Evolutionary conservation across 2,888 invertebrate species (phyloP), one percentile per base, ranked within the genome.

Genomic region (Drosophila greeni): DNA sequence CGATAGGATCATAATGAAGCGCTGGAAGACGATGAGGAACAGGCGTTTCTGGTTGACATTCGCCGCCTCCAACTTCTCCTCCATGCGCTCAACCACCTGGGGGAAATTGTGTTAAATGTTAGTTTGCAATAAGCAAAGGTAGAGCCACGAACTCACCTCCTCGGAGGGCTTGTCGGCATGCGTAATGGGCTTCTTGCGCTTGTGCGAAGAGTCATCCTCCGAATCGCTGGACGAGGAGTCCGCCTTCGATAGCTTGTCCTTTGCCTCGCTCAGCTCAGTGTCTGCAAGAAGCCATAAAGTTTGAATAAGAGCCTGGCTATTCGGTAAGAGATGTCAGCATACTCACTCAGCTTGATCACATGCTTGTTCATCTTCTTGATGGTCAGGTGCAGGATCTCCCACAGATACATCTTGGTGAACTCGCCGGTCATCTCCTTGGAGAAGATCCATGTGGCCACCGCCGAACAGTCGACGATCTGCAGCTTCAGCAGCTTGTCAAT

Each of bases 371-470:
- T 97, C 90, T 98, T 98, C 82, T 95, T 95, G 51, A 99, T 96
- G 3, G 98, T 98, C 64, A 97, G 90, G 89, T 98, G 97, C 55
- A 99, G 91, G 66, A 99, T 94, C 90, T 99, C 99, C 98, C 99
- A 99, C 20, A 98, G 92, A 88, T 96, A 98, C 85, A 94, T 92
- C 89, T 97, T 96, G 0, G 97, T 97, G 88, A 98, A 98, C 89
- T 95, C 96, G 0, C 92, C 90, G 18, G 93, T 92, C 97, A 98
- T 97, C 87, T 96, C 95, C 89, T 95, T 95, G 6, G 97, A 96
- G 90, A 99, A 99, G 70, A 98, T 94, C 98, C 98, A 99, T 76
- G 97, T 97, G 47, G 98, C 98, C 14, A 99, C 98, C 0, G 98
- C 95, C 57, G 97, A 95, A 87, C 98, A 98, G 87, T 98, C 97